A percentile compares a stretch with the other conserved stretches of the same genome.
These are phyloP conservation scores for Aix galericulata DNA, from an alignment of 2,113 vertebrate genomes.

Conservation along the genomic window DNA sequence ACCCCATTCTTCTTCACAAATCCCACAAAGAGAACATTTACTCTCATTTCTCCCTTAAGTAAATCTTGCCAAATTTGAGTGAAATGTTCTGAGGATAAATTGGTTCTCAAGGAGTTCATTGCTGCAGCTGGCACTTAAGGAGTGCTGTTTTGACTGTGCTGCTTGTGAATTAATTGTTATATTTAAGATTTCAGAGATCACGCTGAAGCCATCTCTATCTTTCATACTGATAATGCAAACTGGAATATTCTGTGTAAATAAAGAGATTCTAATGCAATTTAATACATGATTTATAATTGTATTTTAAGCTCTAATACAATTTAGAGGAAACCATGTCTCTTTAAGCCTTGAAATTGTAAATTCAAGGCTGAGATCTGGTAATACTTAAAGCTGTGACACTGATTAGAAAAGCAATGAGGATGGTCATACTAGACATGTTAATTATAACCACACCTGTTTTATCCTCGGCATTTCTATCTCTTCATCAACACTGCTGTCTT, in stretches of 20 bases:
- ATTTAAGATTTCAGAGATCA: not conserved
- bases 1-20: fast-evolving
- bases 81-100: not conserved
- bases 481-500: not conserved
- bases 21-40: not conserved
- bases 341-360: constrained; percentile 10
- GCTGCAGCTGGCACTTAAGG: not conserved
- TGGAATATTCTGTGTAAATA: not conserved
- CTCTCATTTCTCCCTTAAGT: not conserved
- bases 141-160: not conserved
- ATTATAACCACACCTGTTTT: not conserved
- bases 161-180: not conserved
- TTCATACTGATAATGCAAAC: constrained; percentile 15
- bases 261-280: constrained; percentile 18
- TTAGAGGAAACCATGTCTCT: not conserved
- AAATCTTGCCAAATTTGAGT: not conserved
- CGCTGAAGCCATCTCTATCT: not conserved
- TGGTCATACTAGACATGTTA: not conserved
- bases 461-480: not conserved
- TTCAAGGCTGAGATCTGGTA: not conserved
- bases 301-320: not conserved
- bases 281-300: constrained; percentile 6
- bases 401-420: constrained; percentile 11
- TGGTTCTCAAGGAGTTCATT: not conserved
- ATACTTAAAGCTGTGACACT: not conserved